Evolutionary conservation across 2,797 vertebrate species (phyloP), one percentile per base, ranked within the genome.

Genomic region (Smutsia gigantea): DNA sequence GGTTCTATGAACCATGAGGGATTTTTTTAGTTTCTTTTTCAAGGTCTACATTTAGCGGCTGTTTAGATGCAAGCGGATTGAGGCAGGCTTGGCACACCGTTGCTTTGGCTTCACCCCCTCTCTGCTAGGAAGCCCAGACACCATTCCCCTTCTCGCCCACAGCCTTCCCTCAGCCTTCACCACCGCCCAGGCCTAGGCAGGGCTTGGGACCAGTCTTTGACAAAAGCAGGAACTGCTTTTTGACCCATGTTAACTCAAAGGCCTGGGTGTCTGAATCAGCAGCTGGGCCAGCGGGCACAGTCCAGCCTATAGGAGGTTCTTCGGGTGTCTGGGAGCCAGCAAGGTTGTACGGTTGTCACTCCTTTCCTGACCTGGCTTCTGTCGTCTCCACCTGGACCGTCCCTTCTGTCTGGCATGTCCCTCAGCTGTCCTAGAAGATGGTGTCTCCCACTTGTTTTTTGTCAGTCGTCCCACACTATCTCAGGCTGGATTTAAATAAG

Each of bases 341-440:
- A 0, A 7, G 31, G 15, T 46, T 0, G 10, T 3, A 39, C 10
- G 23, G 23, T 31, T 21, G 23, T 12, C 0, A 1, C 39, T 79
- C 37, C 57, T 46, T 31, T 9, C 51, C 23, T 42, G n/a, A 18
- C 25, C 39, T 4, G 5, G 4, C 37, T 7, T 10, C 49, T 3
- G 5, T 8, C 0, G 0, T 27, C 29, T 55, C 77, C 72, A 4
- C 37, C 19, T 3, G 27, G 37, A 7, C 11, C 1, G 1, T 11
- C 64, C 13, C n/a, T 74, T 4, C 39, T 10, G 7, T 15, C 34
- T 5, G 71, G 4, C n/a, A 0, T 3, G 37, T n/a, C 53, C 27
- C 66, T 49, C 27, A 0, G 12, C 34, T 46, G 14, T 71, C 37
- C 86, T 63, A 42, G 46, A 39, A 82, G 55, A 29, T 5, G 64